A percentile compares a stretch with the other conserved stretches of the same genome.
These are phyloP conservation scores for Rousettus leschenaultii DNA, from an alignment of 2,113 vertebrate species.

Conservation along the genomic window DNA sequence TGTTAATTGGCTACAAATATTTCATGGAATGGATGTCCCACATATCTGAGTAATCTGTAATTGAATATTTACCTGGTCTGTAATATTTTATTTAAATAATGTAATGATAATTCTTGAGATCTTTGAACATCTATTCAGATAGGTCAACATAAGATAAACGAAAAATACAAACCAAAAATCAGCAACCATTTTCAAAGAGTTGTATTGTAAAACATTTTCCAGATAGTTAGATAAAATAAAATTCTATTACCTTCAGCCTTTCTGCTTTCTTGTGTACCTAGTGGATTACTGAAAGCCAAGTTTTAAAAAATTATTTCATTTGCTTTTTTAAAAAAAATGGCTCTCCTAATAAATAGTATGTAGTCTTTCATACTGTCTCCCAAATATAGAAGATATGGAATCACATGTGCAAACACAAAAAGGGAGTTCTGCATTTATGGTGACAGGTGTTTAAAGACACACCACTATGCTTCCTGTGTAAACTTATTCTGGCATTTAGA, in stretches of 20 bases:
- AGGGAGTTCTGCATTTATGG: background rate
- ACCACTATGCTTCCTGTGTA: background rate
- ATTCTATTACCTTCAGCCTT: background rate
- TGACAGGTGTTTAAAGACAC: background rate
- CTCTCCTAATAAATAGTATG: background rate
- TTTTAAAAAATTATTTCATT: background rate
- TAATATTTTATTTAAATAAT: constrained; percentile 36
- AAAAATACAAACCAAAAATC: background rate
- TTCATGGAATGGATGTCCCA: background rate
- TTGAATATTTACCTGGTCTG: background rate
- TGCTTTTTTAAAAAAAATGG: background rate
- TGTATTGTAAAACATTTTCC: background rate
- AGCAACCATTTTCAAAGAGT: background rate
- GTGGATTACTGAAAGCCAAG: background rate
- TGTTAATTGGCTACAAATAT: background rate
- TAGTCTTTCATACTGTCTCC: background rate
- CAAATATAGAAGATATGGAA: background rate
- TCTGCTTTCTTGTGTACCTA: background rate
- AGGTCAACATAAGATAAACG: background rate
- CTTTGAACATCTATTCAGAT: background rate
- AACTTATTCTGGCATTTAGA: background rate
- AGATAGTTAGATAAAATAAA: background rate
- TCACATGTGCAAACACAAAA: background rate
- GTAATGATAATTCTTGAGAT: background rate
- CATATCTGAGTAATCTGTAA: background rate